Evolutionary conservation across 2,888 invertebrate genomes (phyloP), one percentile per base, ranked within the genome.

Genomic region (Drosophila diplacantha): DNA sequence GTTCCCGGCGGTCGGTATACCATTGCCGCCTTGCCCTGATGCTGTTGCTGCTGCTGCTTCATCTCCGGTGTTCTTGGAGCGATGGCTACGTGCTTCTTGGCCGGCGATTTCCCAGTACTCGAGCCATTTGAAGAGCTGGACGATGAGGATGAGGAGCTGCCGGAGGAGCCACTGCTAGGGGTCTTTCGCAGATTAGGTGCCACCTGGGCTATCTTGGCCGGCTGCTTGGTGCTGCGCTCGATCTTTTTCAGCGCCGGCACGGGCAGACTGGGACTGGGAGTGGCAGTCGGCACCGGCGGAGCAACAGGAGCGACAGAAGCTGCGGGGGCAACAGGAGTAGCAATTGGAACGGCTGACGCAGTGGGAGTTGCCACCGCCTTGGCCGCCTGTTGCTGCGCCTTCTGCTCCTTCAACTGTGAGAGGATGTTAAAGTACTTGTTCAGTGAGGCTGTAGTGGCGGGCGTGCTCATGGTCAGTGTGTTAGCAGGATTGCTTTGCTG

Each of bases 61-160:
- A 86, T 85, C 62, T 88, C 89, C 5, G 85, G 84, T 26, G 87
- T 87, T 7, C 89, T 83, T 11, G 89, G 89, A 4, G 89, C 89
- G 39, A 89, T 89, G 37, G 88, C 87, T 46, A 89, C 88, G 61
- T 88, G 88, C 60, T 89, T 89, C 69, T 89, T 89, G 20, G 86
- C 84, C 57, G 88, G 88, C 24, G 87, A 87, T 68, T 87, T 88
- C 22, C 85, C 87, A 0, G 74, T 77, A 9, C n/a, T 44, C 0
- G 61, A 26, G 54, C 47, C 63, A 11, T 44, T 62, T 3, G 66
- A 66, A 2, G 65, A 66, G 44, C 43, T 47, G 9, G 77, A 73
- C 66, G 87, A 86, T 3, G 73, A 74, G 58, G 88, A 86, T 26
- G 85, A 80, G 67, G 85, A 87, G 41, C 82, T 81, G 35, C 74